These are phyloP conservation scores for Corella eumyota DNA, from an alignment of 23 tunicate species.

Conservation along the genomic window DNA sequence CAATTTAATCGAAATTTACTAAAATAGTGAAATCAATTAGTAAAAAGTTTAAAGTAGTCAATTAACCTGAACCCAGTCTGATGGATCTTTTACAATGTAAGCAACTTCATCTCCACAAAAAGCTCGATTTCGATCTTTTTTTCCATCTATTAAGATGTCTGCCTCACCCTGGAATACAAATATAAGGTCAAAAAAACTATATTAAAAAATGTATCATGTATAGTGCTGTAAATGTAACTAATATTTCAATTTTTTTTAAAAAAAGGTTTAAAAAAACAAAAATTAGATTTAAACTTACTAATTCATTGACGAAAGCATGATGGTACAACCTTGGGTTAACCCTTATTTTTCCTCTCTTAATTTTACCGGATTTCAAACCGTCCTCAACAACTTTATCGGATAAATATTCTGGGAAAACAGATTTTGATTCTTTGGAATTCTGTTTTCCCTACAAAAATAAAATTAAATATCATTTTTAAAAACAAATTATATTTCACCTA, in stretches of 20 bases:
- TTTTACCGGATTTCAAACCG: slow-evolving; percentile 27
- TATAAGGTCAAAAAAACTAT: background rate
- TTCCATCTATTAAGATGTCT: slow-evolving; percentile 58
- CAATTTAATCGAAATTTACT: background rate
- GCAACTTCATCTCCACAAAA: slow-evolving; percentile 82
- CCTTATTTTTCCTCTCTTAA: slow-evolving; percentile 23
- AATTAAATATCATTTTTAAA: background rate
- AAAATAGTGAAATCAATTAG: background rate
- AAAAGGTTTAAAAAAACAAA: no score
- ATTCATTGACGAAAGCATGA: slow-evolving; percentile 28
- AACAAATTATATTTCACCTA: background rate
- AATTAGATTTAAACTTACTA: background rate
- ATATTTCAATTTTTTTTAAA: no score
- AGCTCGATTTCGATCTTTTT: slow-evolving; percentile 66
- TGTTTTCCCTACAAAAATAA: background rate
- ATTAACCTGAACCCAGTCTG: slow-evolving; percentile 30
- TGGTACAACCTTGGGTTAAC: slow-evolving; percentile 26
- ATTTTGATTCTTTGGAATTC: background rate
- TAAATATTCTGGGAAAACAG: slow-evolving; percentile 29
- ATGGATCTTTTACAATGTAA: slow-evolving; percentile 34
- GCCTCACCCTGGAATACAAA: slow-evolving; percentile 25
- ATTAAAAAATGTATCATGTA: no score
- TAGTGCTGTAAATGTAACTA: no score
- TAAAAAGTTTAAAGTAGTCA: no score
- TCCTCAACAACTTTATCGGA: slow-evolving; percentile 16